These are phyloP conservation scores for Agriopis aurantiaria DNA, from an alignment of 2,888 invertebrate genomes.

Conservation along the genomic window DNA sequence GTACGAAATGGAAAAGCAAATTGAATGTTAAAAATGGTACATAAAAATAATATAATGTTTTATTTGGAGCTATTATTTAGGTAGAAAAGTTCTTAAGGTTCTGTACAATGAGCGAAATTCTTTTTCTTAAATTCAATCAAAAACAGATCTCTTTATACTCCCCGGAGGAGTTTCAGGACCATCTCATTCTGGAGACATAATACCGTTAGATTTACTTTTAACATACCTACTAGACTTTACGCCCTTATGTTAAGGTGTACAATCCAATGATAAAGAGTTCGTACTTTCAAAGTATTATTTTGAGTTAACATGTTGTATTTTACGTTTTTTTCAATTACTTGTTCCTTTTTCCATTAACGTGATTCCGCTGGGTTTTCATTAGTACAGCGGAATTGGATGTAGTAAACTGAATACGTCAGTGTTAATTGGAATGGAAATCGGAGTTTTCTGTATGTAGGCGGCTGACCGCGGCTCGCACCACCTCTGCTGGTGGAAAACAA, in stretches of 20 bases:
- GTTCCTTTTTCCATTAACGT: conserved; percentile 50
- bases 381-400: conserved; percentile 36
- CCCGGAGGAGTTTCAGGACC: conserved; percentile 47
- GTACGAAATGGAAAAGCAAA: neutral
- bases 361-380: conserved; percentile 48
- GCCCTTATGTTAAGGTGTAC: neutral
- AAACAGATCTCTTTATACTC: conserved; percentile 46
- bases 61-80: conserved; percentile 9
- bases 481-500: neutral
- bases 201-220: conserved; percentile 42
- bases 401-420: conserved; percentile 40
- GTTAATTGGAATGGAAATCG: conserved; percentile 44
- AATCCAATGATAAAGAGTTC: conserved; percentile 9
- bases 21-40: conserved; percentile 2
- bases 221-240: conserved; percentile 3
- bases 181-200: conserved; percentile 51
- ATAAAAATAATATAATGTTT: conserved; percentile 6
- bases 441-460: conserved; percentile 22
- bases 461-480: conserved; percentile 1
- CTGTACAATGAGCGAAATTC: conserved; percentile 3
- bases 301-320: conserved; percentile 37
- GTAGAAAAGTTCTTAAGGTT: neutral
- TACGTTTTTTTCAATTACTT: conserved; percentile 50
- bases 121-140: conserved; percentile 50
- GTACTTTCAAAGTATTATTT: conserved; percentile 14